These are phyloP conservation scores for Cossypha dichroa DNA, from an alignment of 2,797 vertebrate species.

Conservation along the genomic window DNA sequence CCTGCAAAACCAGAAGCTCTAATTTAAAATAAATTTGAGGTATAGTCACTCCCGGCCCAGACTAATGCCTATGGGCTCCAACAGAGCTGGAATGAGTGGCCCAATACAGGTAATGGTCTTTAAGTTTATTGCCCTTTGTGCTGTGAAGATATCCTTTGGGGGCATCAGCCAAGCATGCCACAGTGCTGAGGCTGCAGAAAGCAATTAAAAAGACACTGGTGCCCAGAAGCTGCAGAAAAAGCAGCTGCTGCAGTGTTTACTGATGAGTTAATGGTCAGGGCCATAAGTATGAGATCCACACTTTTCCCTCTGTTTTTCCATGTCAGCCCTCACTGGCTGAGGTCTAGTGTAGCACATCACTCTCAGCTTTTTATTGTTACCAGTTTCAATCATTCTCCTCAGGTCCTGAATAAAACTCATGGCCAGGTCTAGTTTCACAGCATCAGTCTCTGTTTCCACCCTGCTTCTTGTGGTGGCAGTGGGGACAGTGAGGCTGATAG, in stretches of 20 bases:
- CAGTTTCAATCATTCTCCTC: background rate
- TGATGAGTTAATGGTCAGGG: background rate
- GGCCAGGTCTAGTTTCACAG: background rate
- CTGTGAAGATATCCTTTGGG: background rate
- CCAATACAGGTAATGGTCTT: background rate
- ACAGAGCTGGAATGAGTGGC: background rate
- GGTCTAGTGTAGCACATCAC: background rate
- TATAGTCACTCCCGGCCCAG: background rate
- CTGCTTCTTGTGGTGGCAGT: background rate
- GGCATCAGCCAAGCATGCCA: background rate
- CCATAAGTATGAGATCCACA: background rate
- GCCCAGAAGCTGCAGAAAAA: background rate
- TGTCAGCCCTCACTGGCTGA: background rate
- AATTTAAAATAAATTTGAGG: slow-evolving; percentile 44
- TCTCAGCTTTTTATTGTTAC: background rate
- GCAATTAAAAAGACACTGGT: background rate
- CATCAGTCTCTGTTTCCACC: background rate
- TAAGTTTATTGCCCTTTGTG: background rate
- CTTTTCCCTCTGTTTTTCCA: background rate
- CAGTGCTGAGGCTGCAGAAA: background rate
- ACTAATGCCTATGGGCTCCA: background rate
- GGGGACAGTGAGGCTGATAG: background rate
- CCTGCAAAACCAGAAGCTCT: slow-evolving; percentile 5
- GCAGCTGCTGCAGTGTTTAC: background rate
- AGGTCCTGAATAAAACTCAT: background rate